Conservation (phyloP, 1,140 invertebrate genomes). For the Oryctes rhinoceros region DNA sequence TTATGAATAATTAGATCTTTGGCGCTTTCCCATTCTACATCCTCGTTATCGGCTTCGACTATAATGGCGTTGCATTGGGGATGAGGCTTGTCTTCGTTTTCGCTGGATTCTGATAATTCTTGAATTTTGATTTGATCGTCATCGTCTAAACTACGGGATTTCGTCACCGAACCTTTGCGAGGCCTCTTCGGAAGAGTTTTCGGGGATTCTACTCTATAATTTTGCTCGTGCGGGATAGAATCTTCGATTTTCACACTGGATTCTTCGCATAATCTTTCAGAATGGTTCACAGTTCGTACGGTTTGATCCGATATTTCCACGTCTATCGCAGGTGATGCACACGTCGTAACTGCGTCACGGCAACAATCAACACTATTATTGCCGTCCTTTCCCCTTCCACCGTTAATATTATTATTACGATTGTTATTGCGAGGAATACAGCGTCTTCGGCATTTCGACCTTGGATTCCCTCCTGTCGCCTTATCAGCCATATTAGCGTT, state of each 20-base stretch:
- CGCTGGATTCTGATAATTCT: conserved; percentile 61
- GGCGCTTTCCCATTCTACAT: not conserved
- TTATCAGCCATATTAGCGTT: conserved; percentile 7
- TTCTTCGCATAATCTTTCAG: conserved; percentile 20
- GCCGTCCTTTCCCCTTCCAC: not conserved
- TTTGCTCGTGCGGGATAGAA: conserved; percentile 35
- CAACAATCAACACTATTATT: not conserved
- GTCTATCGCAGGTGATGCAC: not conserved
- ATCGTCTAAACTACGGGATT: conserved; percentile 68
- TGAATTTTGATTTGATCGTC: conserved; percentile 64
- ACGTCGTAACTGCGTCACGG: not conserved
- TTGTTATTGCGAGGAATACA: not conserved
- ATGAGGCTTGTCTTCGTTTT: conserved; percentile 44
- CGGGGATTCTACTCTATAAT: conserved; percentile 64
- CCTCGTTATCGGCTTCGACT: not conserved
- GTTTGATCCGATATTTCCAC: not conserved
- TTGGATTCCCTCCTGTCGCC: not conserved
- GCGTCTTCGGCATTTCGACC: conserved; percentile 1
- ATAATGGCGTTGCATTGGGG: not conserved
- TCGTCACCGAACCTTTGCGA: conserved; percentile 52
- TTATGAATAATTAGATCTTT: not conserved
- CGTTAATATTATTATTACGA: not conserved
- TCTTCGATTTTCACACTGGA: not conserved
- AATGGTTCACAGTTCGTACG: not conserved
- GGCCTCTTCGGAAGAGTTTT: conserved; percentile 57